Conservation (phyloP, 1,140 invertebrate genomes). For the Papilio machaon region DNA sequence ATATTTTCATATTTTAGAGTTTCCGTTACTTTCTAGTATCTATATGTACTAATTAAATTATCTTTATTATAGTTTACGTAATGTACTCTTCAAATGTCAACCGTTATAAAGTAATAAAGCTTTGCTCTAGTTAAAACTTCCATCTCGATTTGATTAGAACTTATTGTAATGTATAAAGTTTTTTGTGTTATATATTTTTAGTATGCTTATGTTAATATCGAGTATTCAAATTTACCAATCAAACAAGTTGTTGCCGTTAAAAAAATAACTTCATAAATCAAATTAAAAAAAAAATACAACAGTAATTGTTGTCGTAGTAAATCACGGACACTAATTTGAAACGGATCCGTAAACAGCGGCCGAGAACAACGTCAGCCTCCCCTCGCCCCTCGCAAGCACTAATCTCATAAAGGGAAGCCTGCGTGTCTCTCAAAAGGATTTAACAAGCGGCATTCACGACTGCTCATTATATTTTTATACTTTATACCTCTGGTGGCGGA, state of each 20-base stretch:
- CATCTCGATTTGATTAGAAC: background rate
- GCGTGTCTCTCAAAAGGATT: slow-evolving; percentile 76
- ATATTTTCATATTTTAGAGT: background rate
- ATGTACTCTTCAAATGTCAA: background rate
- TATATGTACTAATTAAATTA: background rate
- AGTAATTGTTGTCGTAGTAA: slow-evolving; percentile 65
- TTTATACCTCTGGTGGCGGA: slow-evolving; percentile 75
- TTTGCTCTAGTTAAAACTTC: background rate
- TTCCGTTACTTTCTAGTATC: background rate
- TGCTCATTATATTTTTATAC: slow-evolving; percentile 82
- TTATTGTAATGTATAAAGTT: background rate
- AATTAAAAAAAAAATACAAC: slow-evolving; percentile 59
- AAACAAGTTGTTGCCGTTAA: slow-evolving; percentile 22
- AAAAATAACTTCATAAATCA: slow-evolving; percentile 44
- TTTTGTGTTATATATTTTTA: slow-evolving; percentile 22
- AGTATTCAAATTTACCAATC: background rate
- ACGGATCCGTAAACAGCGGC: slow-evolving; percentile 67
- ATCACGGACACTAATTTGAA: slow-evolving; percentile 77
- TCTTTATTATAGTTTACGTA: background rate
- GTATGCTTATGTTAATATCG: background rate
- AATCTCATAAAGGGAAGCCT: slow-evolving; percentile 74
- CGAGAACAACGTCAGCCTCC: slow-evolving; percentile 56
- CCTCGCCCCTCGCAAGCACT: slow-evolving; percentile 59
- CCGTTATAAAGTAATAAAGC: background rate
- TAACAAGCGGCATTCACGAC: slow-evolving; percentile 79